Evolutionary conservation across 1,140 invertebrate species (phyloP).

Genomic region (Anoplophora glabripennis): DNA sequence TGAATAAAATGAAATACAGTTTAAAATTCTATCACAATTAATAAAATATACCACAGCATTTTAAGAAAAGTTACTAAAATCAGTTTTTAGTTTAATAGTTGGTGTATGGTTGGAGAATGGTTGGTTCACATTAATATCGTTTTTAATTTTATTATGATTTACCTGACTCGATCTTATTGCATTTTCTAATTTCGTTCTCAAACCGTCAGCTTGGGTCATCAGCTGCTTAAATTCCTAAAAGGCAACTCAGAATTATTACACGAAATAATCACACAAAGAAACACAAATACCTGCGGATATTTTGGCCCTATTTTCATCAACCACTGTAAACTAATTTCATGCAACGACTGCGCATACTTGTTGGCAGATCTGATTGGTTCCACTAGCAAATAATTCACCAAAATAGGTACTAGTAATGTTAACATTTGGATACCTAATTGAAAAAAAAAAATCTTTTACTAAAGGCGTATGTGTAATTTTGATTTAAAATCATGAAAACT

Average conservation of each 20-base stretch:
- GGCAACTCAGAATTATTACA: slow-evolving; percentile 2
- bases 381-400: slow-evolving; percentile 81
- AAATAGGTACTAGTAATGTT: slow-evolving; percentile 80
- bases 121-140: slow-evolving; percentile 47
- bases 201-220: slow-evolving; percentile 76
- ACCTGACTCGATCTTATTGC: slow-evolving; percentile 78
- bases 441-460: too few relatives aligned
- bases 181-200: slow-evolving; percentile 78
- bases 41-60: not conserved
- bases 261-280: not conserved
- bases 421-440: slow-evolving; percentile 81
- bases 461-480: too few relatives aligned
- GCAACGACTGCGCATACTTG: slow-evolving; percentile 66
- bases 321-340: slow-evolving; percentile 83
- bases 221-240: slow-evolving; percentile 84
- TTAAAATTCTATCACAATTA: too few relatives aligned
- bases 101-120: slow-evolving; percentile 62
- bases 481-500: too few relatives aligned
- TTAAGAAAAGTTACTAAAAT: slow-evolving; percentile 90
- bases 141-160: slow-evolving; percentile 49
- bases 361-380: slow-evolving; percentile 59
- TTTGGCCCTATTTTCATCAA: slow-evolving; percentile 88
- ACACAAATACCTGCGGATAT: slow-evolving; percentile 70
- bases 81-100: slow-evolving; percentile 92
- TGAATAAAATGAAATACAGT: too few relatives aligned